Conservation (phyloP, 2,113 vertebrate genomes). For the Propithecus coquereli region DNA sequence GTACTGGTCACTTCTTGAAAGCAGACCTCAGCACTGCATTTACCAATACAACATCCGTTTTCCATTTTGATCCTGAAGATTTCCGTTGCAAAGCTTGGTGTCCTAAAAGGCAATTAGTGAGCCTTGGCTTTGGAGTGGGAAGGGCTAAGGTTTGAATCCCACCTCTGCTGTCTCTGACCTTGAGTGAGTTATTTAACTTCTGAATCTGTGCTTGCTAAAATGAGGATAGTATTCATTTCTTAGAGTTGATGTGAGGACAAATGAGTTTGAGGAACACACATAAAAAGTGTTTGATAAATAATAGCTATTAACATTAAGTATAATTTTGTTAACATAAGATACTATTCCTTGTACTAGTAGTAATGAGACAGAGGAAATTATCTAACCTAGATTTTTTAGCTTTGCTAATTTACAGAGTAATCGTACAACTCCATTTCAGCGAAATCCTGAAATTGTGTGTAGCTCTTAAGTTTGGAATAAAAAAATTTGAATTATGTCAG, state of each 20-base stretch:
- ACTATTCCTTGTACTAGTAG: background rate
- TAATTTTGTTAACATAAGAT: background rate
- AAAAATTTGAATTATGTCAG: background rate
- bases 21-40: background rate
- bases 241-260: background rate
- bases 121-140: background rate
- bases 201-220: background rate
- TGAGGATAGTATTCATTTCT: background rate
- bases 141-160: background rate
- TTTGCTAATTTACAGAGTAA: background rate
- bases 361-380: background rate
- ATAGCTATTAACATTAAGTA: background rate
- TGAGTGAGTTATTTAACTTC: conserved; percentile 24
- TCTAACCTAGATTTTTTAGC: background rate
- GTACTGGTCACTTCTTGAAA: background rate
- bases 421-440: background rate
- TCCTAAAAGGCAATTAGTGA: background rate
- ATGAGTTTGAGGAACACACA: background rate
- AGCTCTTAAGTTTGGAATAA: background rate
- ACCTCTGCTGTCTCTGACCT: background rate
- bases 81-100: background rate
- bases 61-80: background rate
- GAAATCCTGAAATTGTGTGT: background rate
- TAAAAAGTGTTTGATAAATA: background rate
- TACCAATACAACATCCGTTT: background rate